Conservation (phyloP, 2,797 vertebrate species). For the Clarias platycephalus region DNA sequence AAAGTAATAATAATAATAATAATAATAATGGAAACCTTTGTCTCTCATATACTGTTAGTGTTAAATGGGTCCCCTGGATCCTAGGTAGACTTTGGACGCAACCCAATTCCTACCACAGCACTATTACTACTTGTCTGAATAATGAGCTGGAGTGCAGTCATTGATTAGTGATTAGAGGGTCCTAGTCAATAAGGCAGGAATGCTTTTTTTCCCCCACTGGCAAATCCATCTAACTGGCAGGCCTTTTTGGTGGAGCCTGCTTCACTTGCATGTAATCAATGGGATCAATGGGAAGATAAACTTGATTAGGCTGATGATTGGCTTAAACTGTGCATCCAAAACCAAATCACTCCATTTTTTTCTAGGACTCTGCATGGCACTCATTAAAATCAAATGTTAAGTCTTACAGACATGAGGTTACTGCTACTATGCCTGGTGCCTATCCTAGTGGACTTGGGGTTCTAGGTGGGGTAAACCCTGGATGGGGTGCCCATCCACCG, state of each 20-base stretch:
- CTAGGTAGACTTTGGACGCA: neutral
- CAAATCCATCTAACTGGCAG: slow-evolving; percentile 40
- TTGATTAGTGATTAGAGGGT: slow-evolving; percentile 43
- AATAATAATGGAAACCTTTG: neutral
- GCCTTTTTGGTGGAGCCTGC: neutral
- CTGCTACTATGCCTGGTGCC: neutral
- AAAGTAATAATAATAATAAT: too few relatives aligned
- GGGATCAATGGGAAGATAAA: slow-evolving; percentile 36
- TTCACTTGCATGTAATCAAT: slow-evolving; percentile 46
- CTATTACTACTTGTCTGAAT: slow-evolving; percentile 29
- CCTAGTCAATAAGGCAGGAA: slow-evolving; percentile 33
- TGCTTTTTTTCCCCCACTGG: slow-evolving; percentile 11
- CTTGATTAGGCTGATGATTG: slow-evolving; percentile 35
- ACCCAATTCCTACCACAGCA: slow-evolving; percentile 8
- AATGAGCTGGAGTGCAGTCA: slow-evolving; percentile 25
- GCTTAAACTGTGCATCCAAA: slow-evolving; percentile 28
- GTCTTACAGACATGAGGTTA: neutral
- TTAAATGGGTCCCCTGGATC: slow-evolving; percentile 10
- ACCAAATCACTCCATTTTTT: slow-evolving; percentile 13
- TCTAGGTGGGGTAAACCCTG: too few relatives aligned
- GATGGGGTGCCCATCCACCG: too few relatives aligned
- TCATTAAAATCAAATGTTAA: slow-evolving; percentile 12
- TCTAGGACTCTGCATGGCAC: neutral
- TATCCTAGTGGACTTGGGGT: too few relatives aligned
- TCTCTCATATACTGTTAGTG: neutral